phyloP scores from a whole-genome alignment of 1,140 invertebrate genomes.

The Melanaphis sacchari region DNA sequence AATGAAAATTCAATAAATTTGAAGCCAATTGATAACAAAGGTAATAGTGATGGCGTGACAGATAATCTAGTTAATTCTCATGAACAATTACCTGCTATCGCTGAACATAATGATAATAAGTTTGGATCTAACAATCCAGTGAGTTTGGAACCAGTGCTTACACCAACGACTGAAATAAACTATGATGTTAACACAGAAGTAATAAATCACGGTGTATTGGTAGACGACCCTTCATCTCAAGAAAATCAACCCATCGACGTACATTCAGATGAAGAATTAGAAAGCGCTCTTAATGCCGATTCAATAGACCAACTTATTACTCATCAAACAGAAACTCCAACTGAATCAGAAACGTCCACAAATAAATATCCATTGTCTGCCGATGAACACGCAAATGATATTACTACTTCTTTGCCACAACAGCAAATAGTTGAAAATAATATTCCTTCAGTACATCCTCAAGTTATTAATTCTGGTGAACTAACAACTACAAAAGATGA shows the following conservation, averaged over 20 bases:
- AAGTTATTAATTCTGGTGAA: background rate
- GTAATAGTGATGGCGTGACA: background rate
- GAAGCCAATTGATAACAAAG: background rate
- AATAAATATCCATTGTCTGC: background rate
- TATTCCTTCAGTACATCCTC: background rate
- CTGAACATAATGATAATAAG: background rate
- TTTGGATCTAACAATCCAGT: background rate
- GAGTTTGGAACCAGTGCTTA: background rate
- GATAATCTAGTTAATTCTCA: background rate
- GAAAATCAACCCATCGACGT: background rate
- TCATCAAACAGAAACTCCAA: background rate
- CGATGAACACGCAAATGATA: background rate
- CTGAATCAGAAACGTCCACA: background rate
- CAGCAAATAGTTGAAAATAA: conserved; percentile 19
- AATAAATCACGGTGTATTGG: background rate
- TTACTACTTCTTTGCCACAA: conserved; percentile 11
- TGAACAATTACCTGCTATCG: background rate
- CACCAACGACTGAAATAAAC: background rate
- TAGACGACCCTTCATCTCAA: background rate
- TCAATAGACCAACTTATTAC: background rate
- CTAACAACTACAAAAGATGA: background rate
- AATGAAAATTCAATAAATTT: background rate
- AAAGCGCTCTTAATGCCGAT: background rate
- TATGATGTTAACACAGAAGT: background rate
- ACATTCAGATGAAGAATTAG: background rate